A percentile compares a stretch with the other conserved stretches of the same genome.
These are phyloP conservation scores for Ceratoteleas bidentatus DNA, from an alignment of 1,140 invertebrate genomes.

Conservation along the genomic window DNA sequence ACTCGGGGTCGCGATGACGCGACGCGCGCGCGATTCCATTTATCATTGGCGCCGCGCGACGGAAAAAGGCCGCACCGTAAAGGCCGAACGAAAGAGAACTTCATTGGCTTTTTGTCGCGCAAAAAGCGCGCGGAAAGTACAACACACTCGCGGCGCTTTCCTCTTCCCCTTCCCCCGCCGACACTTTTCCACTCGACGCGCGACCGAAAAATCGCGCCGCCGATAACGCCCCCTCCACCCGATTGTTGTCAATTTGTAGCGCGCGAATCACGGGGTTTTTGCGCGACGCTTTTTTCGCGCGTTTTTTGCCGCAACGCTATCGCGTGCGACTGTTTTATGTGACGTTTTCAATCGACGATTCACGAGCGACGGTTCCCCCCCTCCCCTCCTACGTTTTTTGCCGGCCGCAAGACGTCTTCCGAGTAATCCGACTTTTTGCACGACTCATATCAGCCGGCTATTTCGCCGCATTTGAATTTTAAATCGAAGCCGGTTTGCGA, in stretches of 20 bases:
- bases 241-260: slow-evolving; percentile 66
- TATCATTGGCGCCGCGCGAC: slow-evolving; percentile 62
- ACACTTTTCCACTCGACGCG: slow-evolving; percentile 69
- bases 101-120: slow-evolving; percentile 70
- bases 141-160: slow-evolving; percentile 65
- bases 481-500: slow-evolving; percentile 17
- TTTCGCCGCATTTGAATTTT: slow-evolving; percentile 34
- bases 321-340: slow-evolving; percentile 63
- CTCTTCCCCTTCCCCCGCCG: slow-evolving; percentile 54
- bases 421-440: slow-evolving; percentile 42
- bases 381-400: slow-evolving; percentile 37
- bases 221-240: no score
- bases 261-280: slow-evolving; percentile 62
- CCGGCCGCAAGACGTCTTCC: slow-evolving; percentile 40
- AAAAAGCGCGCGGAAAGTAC: slow-evolving; percentile 75
- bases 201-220: no score
- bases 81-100: slow-evolving; percentile 74
- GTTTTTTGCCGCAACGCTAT: slow-evolving; percentile 55
- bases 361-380: slow-evolving; percentile 48
- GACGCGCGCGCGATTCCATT: slow-evolving; percentile 64
- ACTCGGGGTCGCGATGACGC: slow-evolving; percentile 16
- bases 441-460: slow-evolving; percentile 21
- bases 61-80: slow-evolving; percentile 63
- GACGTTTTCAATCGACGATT: slow-evolving; percentile 65
- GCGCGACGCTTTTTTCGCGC: slow-evolving; percentile 28